phyloP scores from a whole-genome alignment of 2,888 invertebrate species.

The Balanococcus diminutus region DNA sequence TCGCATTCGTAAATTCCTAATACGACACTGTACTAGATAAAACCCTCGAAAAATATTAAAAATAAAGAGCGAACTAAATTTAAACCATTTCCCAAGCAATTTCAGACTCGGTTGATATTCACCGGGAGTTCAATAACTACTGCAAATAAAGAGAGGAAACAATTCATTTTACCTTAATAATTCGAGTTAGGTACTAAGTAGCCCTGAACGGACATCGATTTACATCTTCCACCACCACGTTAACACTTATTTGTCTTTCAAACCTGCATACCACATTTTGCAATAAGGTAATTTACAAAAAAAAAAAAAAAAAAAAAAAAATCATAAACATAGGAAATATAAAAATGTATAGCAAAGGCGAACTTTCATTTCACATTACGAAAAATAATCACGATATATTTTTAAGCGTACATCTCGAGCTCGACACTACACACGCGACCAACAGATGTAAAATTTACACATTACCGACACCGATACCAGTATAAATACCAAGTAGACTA shows the following conservation, averaged over 20 bases:
- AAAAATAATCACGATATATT: not conserved
- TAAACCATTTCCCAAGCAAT: conserved; percentile 3
- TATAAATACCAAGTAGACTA: not conserved
- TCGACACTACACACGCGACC: not conserved
- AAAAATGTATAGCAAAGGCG: not conserved
- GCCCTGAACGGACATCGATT: not conserved
- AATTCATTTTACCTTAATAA: not conserved
- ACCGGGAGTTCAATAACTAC: not conserved
- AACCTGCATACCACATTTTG: not conserved
- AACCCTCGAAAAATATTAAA: not conserved
- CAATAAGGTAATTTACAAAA: not conserved
- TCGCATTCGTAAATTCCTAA: too few relatives aligned
- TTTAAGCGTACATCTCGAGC: not conserved
- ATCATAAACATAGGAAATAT: not conserved
- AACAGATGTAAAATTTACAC: not conserved
- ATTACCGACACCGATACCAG: not conserved
- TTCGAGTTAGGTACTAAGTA: not conserved
- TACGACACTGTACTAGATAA: not conserved
- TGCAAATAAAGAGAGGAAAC: not conserved
- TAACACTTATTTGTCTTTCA: not conserved
- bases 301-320: not conserved
- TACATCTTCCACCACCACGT: not conserved
- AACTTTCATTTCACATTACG: not conserved
- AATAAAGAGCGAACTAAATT: not conserved
- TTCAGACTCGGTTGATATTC: not conserved